These are phyloP conservation scores for Cuniculus paca DNA, from an alignment of 2,797 vertebrate species.

Conservation along the genomic window DNA sequence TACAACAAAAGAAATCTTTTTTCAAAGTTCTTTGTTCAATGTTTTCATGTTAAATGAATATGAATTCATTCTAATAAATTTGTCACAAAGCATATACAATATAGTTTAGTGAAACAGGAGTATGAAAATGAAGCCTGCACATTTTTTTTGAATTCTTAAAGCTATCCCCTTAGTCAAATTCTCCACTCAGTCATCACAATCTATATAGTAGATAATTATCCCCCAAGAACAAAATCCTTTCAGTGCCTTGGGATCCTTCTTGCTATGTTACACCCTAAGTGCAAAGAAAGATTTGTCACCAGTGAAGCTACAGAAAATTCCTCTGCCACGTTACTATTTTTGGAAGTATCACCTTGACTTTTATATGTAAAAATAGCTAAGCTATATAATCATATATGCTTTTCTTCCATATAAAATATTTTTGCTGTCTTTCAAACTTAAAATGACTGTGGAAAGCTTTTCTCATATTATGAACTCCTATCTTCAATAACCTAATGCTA, in stretches of 20 bases:
- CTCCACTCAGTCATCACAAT: neutral
- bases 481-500: neutral
- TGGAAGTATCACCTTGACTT: constrained; percentile 7
- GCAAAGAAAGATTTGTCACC: neutral
- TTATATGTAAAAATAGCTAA: neutral
- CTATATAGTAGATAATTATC: neutral
- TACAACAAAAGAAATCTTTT: neutral
- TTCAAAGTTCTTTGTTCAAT: neutral
- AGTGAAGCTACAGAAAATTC: neutral
- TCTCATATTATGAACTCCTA: neutral
- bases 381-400: neutral
- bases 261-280: neutral
- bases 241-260: neutral
- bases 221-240: neutral
- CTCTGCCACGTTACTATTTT: neutral
- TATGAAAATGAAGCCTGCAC: neutral
- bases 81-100: neutral
- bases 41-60: neutral
- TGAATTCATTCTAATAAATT: neutral
- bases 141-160: neutral
- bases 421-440: neutral
- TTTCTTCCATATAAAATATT: neutral
- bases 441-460: neutral
- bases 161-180: neutral
- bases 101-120: neutral